Conservation (phyloP, 2,113 vertebrate genomes). For the Rousettus leschenaultii region DNA sequence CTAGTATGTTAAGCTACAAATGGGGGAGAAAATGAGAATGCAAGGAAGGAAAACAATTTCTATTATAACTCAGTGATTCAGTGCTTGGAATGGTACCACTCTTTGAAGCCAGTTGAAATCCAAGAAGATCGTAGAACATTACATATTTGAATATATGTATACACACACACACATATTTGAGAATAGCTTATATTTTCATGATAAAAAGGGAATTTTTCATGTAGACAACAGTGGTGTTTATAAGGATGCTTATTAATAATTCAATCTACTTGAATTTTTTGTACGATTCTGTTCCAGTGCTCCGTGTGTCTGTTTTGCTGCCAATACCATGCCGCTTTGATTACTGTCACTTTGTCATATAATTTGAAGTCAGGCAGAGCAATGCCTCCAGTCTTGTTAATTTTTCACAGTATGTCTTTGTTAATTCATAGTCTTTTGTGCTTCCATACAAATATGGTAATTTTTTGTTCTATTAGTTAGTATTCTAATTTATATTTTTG, state of each 20-base stretch:
- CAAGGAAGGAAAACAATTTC: background rate
- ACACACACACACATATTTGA: background rate
- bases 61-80: background rate
- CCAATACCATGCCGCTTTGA: too few relatives aligned
- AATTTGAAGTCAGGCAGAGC: too few relatives aligned
- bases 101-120: background rate
- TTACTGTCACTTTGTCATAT: too few relatives aligned
- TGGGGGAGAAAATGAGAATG: background rate
- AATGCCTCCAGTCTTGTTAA: too few relatives aligned
- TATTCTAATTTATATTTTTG: too few relatives aligned
- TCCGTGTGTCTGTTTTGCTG: too few relatives aligned
- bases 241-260: background rate
- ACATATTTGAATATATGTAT: background rate
- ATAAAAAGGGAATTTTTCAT: background rate
- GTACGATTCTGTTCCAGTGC: too few relatives aligned
- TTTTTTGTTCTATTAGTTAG: too few relatives aligned
- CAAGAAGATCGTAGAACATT: background rate
- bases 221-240: background rate
- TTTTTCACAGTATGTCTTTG: too few relatives aligned
- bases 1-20: background rate
- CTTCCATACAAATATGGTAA: too few relatives aligned
- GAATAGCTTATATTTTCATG: background rate
- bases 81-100: background rate
- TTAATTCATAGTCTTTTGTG: too few relatives aligned
- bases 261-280: background rate